phyloP scores from a whole-genome alignment of 2,888 invertebrate species.

The Pteria penguin region DNA sequence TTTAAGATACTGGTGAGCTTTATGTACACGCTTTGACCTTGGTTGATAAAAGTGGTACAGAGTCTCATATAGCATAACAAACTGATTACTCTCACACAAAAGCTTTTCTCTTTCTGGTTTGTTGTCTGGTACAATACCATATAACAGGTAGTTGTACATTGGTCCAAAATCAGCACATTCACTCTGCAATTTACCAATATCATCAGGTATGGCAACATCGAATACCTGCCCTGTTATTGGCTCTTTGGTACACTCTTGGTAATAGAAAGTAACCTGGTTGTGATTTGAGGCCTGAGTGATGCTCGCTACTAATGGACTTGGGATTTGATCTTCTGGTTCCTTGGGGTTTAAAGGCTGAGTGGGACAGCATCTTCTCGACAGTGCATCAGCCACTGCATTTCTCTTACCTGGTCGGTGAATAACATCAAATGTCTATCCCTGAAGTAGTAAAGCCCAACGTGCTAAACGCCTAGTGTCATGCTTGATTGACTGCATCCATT shows the following conservation, averaged over 20 bases:
- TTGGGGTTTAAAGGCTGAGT: not conserved
- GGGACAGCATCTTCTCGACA: slow-evolving; percentile 4
- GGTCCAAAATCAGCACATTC: not conserved
- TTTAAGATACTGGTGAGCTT: slow-evolving; percentile 3
- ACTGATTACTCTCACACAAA: not conserved
- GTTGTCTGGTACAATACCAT: not conserved
- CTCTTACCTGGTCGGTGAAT: not conserved
- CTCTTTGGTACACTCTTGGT: not conserved
- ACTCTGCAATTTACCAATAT: not conserved
- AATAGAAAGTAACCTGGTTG: not conserved
- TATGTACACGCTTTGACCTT: not conserved
- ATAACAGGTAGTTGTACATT: not conserved
- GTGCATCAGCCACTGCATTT: not conserved
- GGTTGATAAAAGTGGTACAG: slow-evolving; percentile 14
- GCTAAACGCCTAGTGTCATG: not conserved
- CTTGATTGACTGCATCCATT: slow-evolving; percentile 5
- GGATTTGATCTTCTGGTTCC: not conserved
- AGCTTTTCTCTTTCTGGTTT: not conserved
- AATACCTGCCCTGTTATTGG: not conserved
- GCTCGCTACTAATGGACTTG: not conserved
- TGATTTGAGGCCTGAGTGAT: not conserved
- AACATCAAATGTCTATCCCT: slow-evolving; percentile 1
- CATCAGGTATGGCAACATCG: slow-evolving; percentile 11
- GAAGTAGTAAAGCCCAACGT: slow-evolving; percentile 14
- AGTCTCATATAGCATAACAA: not conserved